These are phyloP conservation scores for Eubucco bourcierii DNA, from an alignment of 2,113 vertebrate species.

Conservation along the genomic window DNA sequence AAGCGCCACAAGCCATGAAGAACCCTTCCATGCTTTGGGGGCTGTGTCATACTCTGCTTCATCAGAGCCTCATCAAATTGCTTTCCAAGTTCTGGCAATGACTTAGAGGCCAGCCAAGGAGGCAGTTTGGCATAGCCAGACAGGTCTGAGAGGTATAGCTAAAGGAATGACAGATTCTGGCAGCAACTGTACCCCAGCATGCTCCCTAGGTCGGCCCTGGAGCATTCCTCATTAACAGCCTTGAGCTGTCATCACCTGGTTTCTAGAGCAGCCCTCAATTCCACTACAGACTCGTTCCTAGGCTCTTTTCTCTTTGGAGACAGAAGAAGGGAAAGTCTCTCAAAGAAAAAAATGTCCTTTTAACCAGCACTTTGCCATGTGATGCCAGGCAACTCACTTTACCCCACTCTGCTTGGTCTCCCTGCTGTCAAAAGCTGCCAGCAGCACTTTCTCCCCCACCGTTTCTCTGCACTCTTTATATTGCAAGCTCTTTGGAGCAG, in stretches of 20 bases:
- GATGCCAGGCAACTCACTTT: neutral
- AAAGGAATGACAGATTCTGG: neutral
- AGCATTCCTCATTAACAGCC: neutral
- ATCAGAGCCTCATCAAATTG: fast-evolving
- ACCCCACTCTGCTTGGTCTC: neutral
- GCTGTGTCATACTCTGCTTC: neutral
- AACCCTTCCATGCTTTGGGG: neutral
- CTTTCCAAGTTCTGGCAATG: neutral
- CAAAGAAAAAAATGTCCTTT: neutral
- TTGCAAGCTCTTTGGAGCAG: neutral
- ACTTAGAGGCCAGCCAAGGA: neutral
- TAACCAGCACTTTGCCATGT: neutral
- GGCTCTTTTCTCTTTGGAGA: neutral
- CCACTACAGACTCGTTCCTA: neutral
- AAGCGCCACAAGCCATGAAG: fast-evolving
- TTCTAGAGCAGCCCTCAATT: neutral
- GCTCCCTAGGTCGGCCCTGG: neutral
- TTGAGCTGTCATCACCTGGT: neutral
- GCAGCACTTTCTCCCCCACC: neutral
- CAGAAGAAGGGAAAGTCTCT: neutral
- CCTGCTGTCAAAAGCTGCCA: neutral
- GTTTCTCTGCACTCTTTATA: fast-evolving
- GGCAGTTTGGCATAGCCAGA: fast-evolving
- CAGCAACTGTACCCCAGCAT: neutral
- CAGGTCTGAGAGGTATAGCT: neutral